Evolutionary conservation across 2,113 vertebrate genomes (phyloP).

Genomic region (Dinomys branickii): DNA sequence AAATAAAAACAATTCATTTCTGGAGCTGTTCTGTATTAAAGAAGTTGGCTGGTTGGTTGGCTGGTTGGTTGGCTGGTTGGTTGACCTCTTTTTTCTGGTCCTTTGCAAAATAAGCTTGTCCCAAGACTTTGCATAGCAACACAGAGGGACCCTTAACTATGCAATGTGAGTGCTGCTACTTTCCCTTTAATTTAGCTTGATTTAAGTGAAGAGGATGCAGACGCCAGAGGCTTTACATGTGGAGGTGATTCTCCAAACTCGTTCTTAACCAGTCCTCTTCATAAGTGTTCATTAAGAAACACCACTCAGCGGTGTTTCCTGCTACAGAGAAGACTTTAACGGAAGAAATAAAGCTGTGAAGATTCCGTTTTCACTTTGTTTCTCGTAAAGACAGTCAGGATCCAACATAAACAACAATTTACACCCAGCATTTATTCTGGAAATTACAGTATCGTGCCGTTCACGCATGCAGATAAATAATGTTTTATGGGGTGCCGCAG

Average conservation of each 20-base stretch:
- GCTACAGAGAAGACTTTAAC: slow-evolving; percentile 83
- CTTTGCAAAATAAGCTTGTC: slow-evolving; percentile 55
- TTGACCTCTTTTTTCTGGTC: neutral
- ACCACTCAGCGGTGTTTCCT: slow-evolving; percentile 81
- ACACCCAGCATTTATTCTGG: slow-evolving; percentile 90
- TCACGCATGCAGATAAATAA: slow-evolving; percentile 89
- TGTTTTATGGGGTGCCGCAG: slow-evolving; percentile 89
- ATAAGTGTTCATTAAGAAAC: slow-evolving; percentile 78
- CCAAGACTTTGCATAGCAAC: slow-evolving; percentile 34
- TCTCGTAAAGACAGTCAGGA: slow-evolving; percentile 90
- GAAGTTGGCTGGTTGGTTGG: neutral
- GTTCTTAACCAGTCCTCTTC: slow-evolving; percentile 85
- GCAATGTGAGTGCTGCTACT: slow-evolving; percentile 63
- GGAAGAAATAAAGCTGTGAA: slow-evolving; percentile 87
- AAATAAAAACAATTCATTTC: slow-evolving; percentile 67
- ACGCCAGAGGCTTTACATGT: slow-evolving; percentile 69
- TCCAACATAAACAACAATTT: slow-evolving; percentile 90
- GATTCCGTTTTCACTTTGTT: slow-evolving; percentile 89
- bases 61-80: neutral
- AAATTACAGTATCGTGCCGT: slow-evolving; percentile 89
- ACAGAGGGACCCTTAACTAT: slow-evolving; percentile 77
- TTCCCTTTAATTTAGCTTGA: slow-evolving; percentile 86
- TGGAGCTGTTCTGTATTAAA: slow-evolving; percentile 28
- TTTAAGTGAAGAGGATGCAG: slow-evolving; percentile 83
- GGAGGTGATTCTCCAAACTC: slow-evolving; percentile 81